Percentiles rank a stretch among this genome's conserved stretches.
Evolutionary conservation across 1,140 invertebrate species (phyloP).

Genomic region (Choristoneura fumiferana): DNA sequence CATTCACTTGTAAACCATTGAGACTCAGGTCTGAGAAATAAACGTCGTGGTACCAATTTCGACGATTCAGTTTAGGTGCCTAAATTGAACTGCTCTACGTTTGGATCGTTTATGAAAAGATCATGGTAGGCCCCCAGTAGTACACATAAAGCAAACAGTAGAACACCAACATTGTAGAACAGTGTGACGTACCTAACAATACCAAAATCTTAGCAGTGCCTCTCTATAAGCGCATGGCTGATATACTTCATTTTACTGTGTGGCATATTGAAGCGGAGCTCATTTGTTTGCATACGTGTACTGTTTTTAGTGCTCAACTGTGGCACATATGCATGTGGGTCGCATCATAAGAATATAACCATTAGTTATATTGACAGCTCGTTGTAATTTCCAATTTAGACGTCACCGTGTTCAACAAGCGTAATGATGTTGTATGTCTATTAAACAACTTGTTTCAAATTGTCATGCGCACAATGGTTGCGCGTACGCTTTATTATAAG

Average conservation of each 20-base stretch:
- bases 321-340: conserved; percentile 38
- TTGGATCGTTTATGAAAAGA: no score
- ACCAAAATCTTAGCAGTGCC: no score
- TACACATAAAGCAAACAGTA: background rate
- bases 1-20: no score
- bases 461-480: conserved; percentile 24
- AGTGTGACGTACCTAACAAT: no score
- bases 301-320: background rate
- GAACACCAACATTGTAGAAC: background rate
- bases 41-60: no score
- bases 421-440: conserved; percentile 15
- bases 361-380: conserved; percentile 59
- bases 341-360: conserved; percentile 47
- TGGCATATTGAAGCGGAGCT: background rate
- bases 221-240: no score
- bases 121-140: no score
- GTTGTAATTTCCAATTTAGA: conserved; percentile 52
- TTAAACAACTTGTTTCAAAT: conserved; percentile 29
- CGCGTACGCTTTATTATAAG: conserved; percentile 1
- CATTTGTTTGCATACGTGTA: background rate
- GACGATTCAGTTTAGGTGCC: no score
- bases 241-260: no score
- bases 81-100: no score
- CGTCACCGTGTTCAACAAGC: conserved; percentile 21
- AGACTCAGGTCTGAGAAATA: no score